Conservation (phyloP, 2,888 invertebrate species). For the Gortyna flavago region DNA sequence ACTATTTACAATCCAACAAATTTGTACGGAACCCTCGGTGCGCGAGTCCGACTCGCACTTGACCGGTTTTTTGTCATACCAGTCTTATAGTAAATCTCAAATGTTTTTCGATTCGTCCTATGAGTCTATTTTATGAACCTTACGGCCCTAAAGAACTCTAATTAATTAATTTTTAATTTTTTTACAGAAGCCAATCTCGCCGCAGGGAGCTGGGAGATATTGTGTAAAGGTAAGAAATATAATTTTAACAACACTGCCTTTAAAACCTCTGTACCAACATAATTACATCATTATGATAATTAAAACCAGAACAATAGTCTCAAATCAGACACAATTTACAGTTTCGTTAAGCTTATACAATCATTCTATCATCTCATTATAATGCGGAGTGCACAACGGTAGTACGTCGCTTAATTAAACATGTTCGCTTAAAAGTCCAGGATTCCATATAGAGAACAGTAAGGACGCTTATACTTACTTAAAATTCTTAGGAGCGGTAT, state of each 20-base stretch:
- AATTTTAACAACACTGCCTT: background rate
- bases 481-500: slow-evolving; percentile 51
- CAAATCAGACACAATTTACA: slow-evolving; percentile 37
- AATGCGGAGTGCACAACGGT: slow-evolving; percentile 50
- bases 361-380: slow-evolving; percentile 55
- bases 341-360: slow-evolving; percentile 39
- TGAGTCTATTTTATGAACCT: background rate
- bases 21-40: too few relatives aligned
- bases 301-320: slow-evolving; percentile 32
- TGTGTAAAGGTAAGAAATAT: slow-evolving; percentile 54
- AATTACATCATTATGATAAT: slow-evolving; percentile 4
- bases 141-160: too few relatives aligned
- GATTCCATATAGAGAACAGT: slow-evolving; percentile 55
- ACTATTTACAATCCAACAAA: too few relatives aligned
- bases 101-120: too few relatives aligned
- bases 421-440: slow-evolving; percentile 50
- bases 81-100: background rate
- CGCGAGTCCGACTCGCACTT: too few relatives aligned
- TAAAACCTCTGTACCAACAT: background rate
- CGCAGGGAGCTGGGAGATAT: slow-evolving; percentile 41
- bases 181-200: slow-evolving; percentile 53
- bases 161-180: slow-evolving; percentile 7
- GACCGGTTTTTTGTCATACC: too few relatives aligned
- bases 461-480: slow-evolving; percentile 41
- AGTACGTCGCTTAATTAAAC: slow-evolving; percentile 57